Evolutionary conservation across 2,888 invertebrate genomes (phyloP).

Genomic region (Eristalis intricaria): DNA sequence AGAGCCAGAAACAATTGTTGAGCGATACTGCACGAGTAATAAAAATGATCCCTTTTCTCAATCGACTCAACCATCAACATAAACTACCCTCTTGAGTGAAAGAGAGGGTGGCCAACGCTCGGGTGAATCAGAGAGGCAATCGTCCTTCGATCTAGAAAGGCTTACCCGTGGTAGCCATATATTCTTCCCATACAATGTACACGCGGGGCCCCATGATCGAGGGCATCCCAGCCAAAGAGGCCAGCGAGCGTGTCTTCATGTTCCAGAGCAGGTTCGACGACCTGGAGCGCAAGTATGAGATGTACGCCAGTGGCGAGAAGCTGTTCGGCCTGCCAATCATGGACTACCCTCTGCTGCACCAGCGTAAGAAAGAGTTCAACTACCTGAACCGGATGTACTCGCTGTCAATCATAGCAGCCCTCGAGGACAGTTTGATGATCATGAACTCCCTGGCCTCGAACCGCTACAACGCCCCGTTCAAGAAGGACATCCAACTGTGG

Average conservation of each 20-base stretch:
- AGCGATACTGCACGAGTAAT: no score
- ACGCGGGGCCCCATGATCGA: conserved; percentile 92
- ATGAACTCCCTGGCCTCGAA: conserved; percentile 93
- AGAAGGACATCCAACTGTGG: conserved; percentile 91
- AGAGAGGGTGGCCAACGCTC: no score
- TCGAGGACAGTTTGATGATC: conserved; percentile 94
- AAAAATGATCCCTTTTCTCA: no score
- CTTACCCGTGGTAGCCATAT: no score
- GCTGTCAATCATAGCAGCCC: conserved; percentile 87
- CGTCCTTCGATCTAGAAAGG: no score
- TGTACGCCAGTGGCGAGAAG: conserved; percentile 91
- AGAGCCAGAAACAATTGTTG: no score
- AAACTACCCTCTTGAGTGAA: no score
- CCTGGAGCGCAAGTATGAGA: conserved; percentile 90
- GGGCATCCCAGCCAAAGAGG: conserved; percentile 91
- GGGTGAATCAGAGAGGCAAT: no score
- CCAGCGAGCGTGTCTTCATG: conserved; percentile 89
- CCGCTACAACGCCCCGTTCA: conserved; percentile 93
- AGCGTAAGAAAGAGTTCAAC: conserved; percentile 91
- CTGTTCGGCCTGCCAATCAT: conserved; percentile 92
- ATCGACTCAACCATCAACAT: no score
- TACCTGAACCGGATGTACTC: conserved; percentile 91
- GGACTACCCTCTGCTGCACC: conserved; percentile 90
- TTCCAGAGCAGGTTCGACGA: conserved; percentile 92
- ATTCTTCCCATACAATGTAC: no score